These are phyloP conservation scores for Hemicentrotus pulcherrimus DNA, from an alignment of 35 echinoderm and acorn worm species.

Conservation along the genomic window DNA sequence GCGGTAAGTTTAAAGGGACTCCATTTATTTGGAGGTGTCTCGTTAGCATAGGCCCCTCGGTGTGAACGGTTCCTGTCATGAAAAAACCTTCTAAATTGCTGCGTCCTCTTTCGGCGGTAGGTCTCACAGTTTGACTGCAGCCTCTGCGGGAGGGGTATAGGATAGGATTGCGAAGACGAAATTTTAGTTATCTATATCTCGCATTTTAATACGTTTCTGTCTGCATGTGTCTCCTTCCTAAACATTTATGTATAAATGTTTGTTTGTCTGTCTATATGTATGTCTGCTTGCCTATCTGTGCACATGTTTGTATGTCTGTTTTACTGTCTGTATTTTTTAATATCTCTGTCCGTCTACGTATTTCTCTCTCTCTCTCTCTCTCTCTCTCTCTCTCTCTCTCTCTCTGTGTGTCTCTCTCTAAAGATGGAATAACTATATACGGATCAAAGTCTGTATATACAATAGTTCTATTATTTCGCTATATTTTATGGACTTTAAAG, in stretches of 20 bases:
- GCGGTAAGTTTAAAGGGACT: not conserved
- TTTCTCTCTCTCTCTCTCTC: too few species aligned
- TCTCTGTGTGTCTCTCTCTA: too few species aligned
- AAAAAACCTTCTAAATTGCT: not conserved
- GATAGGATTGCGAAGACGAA: not conserved
- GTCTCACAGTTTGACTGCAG: constrained; percentile 23
- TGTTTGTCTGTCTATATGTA: not conserved
- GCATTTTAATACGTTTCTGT: not conserved
- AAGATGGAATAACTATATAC: too few species aligned
- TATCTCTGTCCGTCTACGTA: too few species aligned
- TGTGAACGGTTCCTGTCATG: constrained; percentile 17
- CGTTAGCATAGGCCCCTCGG: not conserved
- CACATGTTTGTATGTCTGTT: not conserved
- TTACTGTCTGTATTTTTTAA: too few species aligned
- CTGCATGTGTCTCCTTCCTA: not conserved
- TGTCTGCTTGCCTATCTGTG: not conserved
- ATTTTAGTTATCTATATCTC: not conserved
- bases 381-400: too few species aligned
- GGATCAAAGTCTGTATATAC: too few species aligned
- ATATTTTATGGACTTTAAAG: too few species aligned
- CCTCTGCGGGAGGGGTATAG: not conserved
- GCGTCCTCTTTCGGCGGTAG: not conserved
- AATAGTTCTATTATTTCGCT: too few species aligned
- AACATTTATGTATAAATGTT: not conserved
- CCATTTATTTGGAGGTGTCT: constrained; percentile 21